Percentiles rank a stretch among this genome's conserved stretches.
Evolutionary conservation across 2,797 vertebrate species (phyloP).

Genomic region (Okamejei kenojei): DNA sequence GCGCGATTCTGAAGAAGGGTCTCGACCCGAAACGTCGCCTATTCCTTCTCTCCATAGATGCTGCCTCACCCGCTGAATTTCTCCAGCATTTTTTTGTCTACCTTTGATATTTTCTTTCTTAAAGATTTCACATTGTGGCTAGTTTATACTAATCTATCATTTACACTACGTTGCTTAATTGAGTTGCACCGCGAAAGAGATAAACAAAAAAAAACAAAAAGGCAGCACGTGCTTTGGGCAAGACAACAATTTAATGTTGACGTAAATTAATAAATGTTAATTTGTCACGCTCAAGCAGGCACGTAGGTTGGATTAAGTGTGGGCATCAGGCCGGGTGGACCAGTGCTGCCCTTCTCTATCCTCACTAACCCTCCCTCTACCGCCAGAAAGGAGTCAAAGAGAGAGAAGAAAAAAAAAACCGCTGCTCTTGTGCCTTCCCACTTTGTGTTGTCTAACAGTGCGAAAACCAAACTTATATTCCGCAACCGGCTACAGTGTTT

Average conservation of each 20-base stretch:
- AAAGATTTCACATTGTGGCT: not conserved
- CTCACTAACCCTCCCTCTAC: not conserved
- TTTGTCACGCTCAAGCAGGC: not conserved
- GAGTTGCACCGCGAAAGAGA: not conserved
- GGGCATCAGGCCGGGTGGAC: not conserved
- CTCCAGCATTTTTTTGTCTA: too few relatives aligned
- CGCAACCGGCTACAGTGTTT: not conserved
- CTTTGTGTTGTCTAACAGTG: not conserved
- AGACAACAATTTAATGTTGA: not conserved
- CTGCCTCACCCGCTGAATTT: too few relatives aligned
- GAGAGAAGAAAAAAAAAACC: too few relatives aligned
- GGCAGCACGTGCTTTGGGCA: not conserved
- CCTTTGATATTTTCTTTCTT: too few relatives aligned
- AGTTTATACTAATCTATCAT: not conserved
- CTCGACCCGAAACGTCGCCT: too few relatives aligned
- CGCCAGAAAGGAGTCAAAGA: not conserved
- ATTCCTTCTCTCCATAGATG: too few relatives aligned
- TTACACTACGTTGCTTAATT: not conserved
- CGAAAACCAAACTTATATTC: not conserved
- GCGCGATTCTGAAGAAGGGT: not conserved
- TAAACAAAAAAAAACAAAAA: not conserved
- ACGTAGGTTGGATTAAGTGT: not conserved
- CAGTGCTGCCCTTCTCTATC: not conserved
- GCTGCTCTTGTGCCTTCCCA: not conserved
- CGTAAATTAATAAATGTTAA: not conserved